These are phyloP conservation scores for Rotaria sp. DNA, from an alignment of 2,888 invertebrate genomes.

Conservation along the genomic window DNA sequence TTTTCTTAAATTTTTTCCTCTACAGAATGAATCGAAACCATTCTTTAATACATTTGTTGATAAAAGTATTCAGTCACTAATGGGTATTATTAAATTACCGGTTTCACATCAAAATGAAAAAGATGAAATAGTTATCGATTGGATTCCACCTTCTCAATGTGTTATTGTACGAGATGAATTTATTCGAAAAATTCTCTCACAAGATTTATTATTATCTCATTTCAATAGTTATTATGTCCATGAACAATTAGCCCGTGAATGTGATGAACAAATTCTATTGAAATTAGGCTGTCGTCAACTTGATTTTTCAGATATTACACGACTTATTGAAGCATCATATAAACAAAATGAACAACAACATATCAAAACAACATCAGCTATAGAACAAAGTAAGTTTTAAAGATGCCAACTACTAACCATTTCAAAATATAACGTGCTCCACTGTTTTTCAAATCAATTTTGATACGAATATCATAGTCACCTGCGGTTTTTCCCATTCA, in stretches of 20 bases:
- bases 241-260: slow-evolving; percentile 44
- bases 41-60: background rate
- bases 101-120: background rate
- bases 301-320: slow-evolving; percentile 5
- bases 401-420: no score
- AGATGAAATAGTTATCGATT: background rate
- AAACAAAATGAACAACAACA: background rate
- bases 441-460: no score
- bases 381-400: background rate
- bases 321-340: background rate
- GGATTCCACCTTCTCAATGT: slow-evolving; percentile 33
- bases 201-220: slow-evolving; percentile 40
- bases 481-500: no score
- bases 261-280: background rate
- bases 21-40: background rate
- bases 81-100: slow-evolving; percentile 24
- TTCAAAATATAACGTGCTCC: no score
- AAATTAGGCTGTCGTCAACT: slow-evolving; percentile 29
- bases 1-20: background rate
- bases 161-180: slow-evolving; percentile 18
- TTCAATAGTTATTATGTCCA: slow-evolving; percentile 51
- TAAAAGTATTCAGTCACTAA: slow-evolving; percentile 7
- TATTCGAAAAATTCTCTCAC: no score
- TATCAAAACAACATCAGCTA: background rate
- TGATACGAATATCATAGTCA: no score